A percentile compares a stretch with the other conserved stretches of the same genome.
phyloP scores from a whole-genome alignment of 2,888 invertebrate species.

The Gortyna flavago region DNA sequence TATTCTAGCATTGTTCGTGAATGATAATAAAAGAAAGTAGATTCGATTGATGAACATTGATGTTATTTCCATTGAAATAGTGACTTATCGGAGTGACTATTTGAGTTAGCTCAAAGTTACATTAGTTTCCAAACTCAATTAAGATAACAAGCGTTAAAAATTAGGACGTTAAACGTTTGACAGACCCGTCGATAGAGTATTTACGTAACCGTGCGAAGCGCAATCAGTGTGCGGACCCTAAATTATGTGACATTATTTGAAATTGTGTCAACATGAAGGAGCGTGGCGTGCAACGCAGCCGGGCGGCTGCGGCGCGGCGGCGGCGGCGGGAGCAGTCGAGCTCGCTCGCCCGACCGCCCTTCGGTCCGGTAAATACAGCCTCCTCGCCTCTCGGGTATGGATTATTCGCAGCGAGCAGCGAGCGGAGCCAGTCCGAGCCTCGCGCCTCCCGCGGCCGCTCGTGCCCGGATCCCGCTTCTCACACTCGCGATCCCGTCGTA shows the following conservation, averaged over 20 bases:
- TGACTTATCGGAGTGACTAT: constrained; percentile 17
- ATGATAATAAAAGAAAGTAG: background rate
- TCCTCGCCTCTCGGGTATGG: constrained; percentile 87
- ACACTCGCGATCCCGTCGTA: constrained; percentile 68
- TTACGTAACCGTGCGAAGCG: constrained; percentile 69
- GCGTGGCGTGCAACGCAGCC: constrained; percentile 71
- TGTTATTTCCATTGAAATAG: constrained; percentile 29
- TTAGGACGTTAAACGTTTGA: constrained; percentile 52
- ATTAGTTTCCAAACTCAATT: constrained; percentile 59
- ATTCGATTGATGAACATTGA: constrained; percentile 12
- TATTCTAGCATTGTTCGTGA: background rate
- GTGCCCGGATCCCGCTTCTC: constrained; percentile 60
- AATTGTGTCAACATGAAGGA: constrained; percentile 87
- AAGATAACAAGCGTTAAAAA: constrained; percentile 57
- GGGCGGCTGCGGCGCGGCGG: constrained; percentile 78
- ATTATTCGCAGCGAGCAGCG: constrained; percentile 86
- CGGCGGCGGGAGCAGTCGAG: constrained; percentile 79
- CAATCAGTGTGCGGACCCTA: constrained; percentile 76
- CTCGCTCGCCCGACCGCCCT: constrained; percentile 85
- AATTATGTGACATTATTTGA: constrained; percentile 85
- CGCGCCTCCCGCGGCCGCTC: constrained; percentile 83
- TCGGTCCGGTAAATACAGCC: constrained; percentile 88
- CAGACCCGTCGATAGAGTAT: constrained; percentile 62
- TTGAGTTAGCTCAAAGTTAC: constrained; percentile 57
- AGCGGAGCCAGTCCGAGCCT: constrained; percentile 86